Conservation (phyloP, 2,888 invertebrate species). For the Drosophila ochracea region DNA sequence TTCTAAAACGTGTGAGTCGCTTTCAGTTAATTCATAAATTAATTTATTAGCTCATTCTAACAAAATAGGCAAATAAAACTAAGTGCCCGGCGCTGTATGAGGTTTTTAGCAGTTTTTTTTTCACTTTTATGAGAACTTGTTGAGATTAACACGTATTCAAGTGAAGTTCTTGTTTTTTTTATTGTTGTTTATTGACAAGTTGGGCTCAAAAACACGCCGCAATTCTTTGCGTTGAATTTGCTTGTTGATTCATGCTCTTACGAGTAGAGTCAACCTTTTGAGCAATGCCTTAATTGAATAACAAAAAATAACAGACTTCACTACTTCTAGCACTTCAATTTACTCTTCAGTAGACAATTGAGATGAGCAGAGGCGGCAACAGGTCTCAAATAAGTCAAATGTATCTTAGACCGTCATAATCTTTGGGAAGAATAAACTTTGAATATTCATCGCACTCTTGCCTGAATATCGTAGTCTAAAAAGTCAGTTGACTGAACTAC, state of each 20-base stretch:
- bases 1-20: constrained; percentile 37
- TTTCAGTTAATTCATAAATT: constrained; percentile 44
- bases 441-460: background rate
- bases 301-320: constrained; percentile 2
- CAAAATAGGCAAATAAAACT: constrained; percentile 40
- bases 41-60: constrained; percentile 51
- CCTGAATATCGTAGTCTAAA: background rate
- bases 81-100: constrained; percentile 26
- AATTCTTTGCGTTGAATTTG: constrained; percentile 1
- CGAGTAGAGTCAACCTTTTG: constrained; percentile 11
- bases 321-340: background rate
- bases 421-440: background rate
- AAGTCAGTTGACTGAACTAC: background rate
- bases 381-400: background rate
- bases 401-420: background rate
- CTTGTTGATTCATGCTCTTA: constrained; percentile 19
- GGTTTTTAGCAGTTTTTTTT: background rate
- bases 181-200: constrained; percentile 4
- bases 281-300: constrained; percentile 37
- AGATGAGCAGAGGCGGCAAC: background rate
- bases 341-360: background rate
- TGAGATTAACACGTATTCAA: constrained; percentile 29
- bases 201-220: constrained; percentile 2
- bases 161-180: background rate
- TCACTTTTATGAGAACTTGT: constrained; percentile 15